Conservation (phyloP, 2,888 invertebrate genomes). For the Aproaerema taeniolella region DNA sequence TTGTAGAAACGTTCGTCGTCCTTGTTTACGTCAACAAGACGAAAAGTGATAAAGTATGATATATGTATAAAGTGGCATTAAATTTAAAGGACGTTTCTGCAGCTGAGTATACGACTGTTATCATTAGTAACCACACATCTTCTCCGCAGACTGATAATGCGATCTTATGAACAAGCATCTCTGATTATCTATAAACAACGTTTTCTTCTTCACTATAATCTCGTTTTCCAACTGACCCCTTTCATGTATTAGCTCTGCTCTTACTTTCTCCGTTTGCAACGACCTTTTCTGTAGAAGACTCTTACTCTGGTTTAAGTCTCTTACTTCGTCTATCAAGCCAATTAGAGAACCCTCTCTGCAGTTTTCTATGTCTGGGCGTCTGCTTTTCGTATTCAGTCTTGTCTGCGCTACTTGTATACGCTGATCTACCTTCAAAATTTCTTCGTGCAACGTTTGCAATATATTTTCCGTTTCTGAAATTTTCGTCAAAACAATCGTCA, state of each 20-base stretch:
- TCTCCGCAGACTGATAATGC: conserved; percentile 64
- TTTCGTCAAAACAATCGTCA: conserved; percentile 66
- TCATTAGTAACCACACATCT: conserved; percentile 62
- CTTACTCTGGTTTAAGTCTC: conserved; percentile 61
- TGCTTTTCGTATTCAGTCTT: conserved; percentile 57
- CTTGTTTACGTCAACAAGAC: too few relatives aligned
- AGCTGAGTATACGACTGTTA: too few relatives aligned
- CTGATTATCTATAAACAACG: conserved; percentile 56
- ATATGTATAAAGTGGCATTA: too few relatives aligned
- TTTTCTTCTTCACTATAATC: conserved; percentile 64
- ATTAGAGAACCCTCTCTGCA: conserved; percentile 64
- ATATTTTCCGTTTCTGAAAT: conserved; percentile 66
- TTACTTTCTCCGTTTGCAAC: conserved; percentile 54
- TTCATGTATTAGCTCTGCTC: conserved; percentile 60
- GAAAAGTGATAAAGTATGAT: too few relatives aligned
- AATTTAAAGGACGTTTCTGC: too few relatives aligned
- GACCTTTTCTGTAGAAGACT: conserved; percentile 54
- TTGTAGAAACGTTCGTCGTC: too few relatives aligned
- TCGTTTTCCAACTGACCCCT: conserved; percentile 59
- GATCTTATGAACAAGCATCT: conserved; percentile 60
- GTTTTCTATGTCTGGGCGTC: conserved; percentile 61
- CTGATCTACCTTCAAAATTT: conserved; percentile 59
- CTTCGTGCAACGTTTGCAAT: conserved; percentile 55
- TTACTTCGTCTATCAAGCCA: conserved; percentile 60
- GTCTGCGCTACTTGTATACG: conserved; percentile 66